Percentiles rank a stretch among this genome's conserved stretches.
Conservation (phyloP, 2,113 vertebrate species). For the Notothenia rossii region DNA sequence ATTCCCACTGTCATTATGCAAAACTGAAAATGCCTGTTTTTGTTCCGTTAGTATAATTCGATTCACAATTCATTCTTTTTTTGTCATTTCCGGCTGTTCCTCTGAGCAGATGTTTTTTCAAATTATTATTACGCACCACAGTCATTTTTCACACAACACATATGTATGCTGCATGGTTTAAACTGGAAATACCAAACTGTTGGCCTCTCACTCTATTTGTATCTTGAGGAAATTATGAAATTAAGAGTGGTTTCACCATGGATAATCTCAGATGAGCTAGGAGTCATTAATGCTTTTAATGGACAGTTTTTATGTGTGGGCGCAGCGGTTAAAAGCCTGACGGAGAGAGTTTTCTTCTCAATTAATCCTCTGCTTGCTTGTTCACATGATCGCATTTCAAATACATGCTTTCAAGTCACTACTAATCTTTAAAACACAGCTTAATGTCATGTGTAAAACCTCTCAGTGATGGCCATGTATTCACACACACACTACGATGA, state of each 20-base stretch:
- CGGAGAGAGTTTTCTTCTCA: conserved; percentile 56
- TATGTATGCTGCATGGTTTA: conserved; percentile 28
- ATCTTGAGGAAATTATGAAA: conserved; percentile 51
- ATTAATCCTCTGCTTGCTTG: conserved; percentile 68
- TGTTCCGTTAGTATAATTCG: not conserved
- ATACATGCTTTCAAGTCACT: conserved; percentile 40
- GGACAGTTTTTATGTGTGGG: conserved; percentile 59
- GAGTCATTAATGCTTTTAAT: conserved; percentile 64
- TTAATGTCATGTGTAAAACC: conserved; percentile 37
- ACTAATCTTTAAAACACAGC: conserved; percentile 53
- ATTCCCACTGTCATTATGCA: conserved; percentile 12
- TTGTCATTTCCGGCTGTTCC: conserved; percentile 18
- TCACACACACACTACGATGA: conserved; percentile 3
- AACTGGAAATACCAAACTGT: conserved; percentile 33
- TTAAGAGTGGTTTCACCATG: conserved; percentile 43
- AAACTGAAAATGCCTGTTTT: not conserved
- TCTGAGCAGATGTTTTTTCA: conserved; percentile 49
- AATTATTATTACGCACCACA: conserved; percentile 50
- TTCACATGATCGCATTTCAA: conserved; percentile 63
- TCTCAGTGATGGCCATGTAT: conserved; percentile 17
- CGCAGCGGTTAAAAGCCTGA: conserved; percentile 65
- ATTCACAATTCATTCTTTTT: conserved; percentile 22
- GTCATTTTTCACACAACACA: conserved; percentile 34
- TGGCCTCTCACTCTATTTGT: conserved; percentile 17
- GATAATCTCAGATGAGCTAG: conserved; percentile 63